phyloP scores from a whole-genome alignment of 2,797 vertebrate genomes.

The Mormyrops attenuatus region DNA sequence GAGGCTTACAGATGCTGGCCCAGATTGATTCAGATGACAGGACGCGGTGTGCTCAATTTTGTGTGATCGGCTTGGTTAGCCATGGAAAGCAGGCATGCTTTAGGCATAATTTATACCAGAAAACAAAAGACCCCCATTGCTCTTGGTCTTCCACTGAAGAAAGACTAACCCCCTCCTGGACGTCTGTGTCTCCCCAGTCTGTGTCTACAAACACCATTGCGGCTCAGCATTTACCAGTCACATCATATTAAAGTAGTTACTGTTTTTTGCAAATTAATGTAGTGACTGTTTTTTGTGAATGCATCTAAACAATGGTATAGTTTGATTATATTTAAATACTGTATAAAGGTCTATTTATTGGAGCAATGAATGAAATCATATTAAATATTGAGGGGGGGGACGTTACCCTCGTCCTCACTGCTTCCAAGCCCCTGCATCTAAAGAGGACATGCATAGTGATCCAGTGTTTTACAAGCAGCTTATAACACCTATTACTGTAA shows the following conservation, averaged over 20 bases:
- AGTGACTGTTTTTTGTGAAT: neutral
- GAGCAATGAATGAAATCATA: neutral
- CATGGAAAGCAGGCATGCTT: neutral
- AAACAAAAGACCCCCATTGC: constrained; percentile 11
- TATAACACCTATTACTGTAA: neutral
- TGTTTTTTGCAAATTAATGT: neutral
- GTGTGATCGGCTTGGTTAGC: neutral
- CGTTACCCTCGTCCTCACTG: neutral
- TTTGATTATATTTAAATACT: neutral
- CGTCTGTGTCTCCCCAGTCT: neutral
- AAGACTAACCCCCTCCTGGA: neutral
- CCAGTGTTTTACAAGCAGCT: neutral
- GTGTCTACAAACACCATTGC: neutral
- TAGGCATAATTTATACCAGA: constrained; percentile 16
- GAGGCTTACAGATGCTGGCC: neutral
- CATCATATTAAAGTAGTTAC: neutral
- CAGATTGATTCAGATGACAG: neutral
- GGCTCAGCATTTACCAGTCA: neutral
- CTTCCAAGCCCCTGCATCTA: neutral
- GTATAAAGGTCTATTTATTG: neutral
- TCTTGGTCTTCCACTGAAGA: neutral
- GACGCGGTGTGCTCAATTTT: neutral
- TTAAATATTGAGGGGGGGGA: neutral
- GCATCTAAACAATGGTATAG: neutral
- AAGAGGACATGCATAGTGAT: neutral